Conservation (phyloP, 2,113 vertebrate species). For the Heliornis fulica region DNA sequence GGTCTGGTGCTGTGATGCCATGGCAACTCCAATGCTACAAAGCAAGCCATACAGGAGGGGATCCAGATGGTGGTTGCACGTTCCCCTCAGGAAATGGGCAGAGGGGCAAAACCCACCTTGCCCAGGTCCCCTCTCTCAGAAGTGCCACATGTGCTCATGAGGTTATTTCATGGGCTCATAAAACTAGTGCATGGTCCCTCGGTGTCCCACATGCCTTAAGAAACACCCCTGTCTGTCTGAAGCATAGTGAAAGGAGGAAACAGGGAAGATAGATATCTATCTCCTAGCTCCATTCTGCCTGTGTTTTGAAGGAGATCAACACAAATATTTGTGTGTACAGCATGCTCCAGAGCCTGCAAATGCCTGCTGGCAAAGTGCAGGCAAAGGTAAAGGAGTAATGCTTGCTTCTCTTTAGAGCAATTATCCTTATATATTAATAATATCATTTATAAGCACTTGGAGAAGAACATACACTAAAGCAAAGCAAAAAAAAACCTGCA, state of each 20-base stretch:
- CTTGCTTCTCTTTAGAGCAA: slow-evolving; percentile 16
- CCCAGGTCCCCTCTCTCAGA: not conserved
- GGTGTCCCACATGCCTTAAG: not conserved
- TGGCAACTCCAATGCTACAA: slow-evolving; percentile 1
- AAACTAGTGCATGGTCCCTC: not conserved
- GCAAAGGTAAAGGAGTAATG: slow-evolving; percentile 47
- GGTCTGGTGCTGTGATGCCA: not conserved
- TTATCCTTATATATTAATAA: slow-evolving; percentile 60
- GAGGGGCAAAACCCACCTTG: not conserved
- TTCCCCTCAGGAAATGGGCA: not conserved
- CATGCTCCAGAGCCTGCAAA: not conserved
- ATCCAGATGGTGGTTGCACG: not conserved
- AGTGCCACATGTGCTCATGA: not conserved
- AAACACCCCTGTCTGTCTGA: not conserved
- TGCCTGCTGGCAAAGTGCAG: slow-evolving; percentile 52
- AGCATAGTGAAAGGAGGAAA: not conserved
- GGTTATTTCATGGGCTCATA: not conserved
- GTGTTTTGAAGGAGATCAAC: slow-evolving; percentile 56
- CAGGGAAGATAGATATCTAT: slow-evolving; percentile 45
- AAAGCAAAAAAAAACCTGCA: not conserved
- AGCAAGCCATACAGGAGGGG: not conserved
- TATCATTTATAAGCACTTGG: slow-evolving; percentile 15
- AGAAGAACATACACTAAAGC: not conserved
- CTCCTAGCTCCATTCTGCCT: slow-evolving; percentile 57
- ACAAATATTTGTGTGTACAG: slow-evolving; percentile 47